These are phyloP conservation scores for Tetramorium parvispinum DNA, from an alignment of 1,140 invertebrate genomes.

Conservation along the genomic window DNA sequence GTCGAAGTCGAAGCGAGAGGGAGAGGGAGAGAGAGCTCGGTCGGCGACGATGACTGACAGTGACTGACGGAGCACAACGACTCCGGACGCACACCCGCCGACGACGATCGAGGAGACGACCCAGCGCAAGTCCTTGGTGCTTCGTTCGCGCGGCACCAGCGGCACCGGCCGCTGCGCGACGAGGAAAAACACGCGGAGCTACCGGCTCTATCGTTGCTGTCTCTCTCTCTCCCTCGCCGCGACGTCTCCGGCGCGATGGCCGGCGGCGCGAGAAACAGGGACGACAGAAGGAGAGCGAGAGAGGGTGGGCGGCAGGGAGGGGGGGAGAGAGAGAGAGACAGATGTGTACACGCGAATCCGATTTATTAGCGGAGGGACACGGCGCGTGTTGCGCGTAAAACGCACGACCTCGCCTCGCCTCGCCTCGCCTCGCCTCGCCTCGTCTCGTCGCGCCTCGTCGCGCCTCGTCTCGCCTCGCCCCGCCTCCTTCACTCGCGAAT, in stretches of 20 bases:
- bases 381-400: conserved; percentile 50
- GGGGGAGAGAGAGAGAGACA: not conserved
- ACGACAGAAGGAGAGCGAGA: conserved; percentile 48
- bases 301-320: not conserved
- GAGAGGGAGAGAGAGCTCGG: conserved; percentile 15
- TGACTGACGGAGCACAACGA: too few relatives aligned
- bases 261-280: conserved; percentile 42
- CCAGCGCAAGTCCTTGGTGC: too few relatives aligned
- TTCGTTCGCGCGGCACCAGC: too few relatives aligned
- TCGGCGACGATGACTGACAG: too few relatives aligned
- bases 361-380: conserved; percentile 50
- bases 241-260: conserved; percentile 50
- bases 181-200: not conserved
- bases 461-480: conserved; percentile 48
- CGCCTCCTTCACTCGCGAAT: not conserved
- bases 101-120: too few relatives aligned
- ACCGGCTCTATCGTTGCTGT: too few relatives aligned
- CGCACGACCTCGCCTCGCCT: conserved; percentile 48
- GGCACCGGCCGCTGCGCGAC: too few relatives aligned
- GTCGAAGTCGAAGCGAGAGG: conserved; percentile 26
- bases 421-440: conserved; percentile 55
- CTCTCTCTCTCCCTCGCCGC: conserved; percentile 21
- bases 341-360: conserved; percentile 60
- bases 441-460: conserved; percentile 42
- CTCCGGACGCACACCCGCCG: too few relatives aligned